Conservation (phyloP, 2,797 vertebrate species). For the Cryptoblepharus egeriae region DNA sequence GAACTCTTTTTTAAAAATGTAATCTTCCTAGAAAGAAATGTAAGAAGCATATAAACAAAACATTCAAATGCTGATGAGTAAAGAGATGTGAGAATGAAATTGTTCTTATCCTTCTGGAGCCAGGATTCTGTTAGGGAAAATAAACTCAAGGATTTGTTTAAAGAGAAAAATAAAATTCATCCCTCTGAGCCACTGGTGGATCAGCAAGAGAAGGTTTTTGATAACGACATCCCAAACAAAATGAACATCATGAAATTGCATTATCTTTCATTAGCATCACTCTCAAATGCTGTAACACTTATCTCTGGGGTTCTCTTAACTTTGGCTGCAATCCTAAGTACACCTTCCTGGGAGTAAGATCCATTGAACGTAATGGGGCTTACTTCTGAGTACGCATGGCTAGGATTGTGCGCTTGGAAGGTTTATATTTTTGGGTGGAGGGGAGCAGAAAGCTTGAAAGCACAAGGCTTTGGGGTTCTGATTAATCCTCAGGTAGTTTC, state of each 20-base stretch:
- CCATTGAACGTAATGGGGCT: too few species aligned
- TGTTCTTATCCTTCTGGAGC: not conserved
- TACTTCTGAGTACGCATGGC: too few species aligned
- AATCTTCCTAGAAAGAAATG: conserved; percentile 9
- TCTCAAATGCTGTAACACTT: not conserved
- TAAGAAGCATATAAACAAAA: not conserved
- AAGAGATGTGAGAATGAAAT: not conserved
- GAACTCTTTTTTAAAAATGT: not conserved
- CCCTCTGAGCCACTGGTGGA: not conserved
- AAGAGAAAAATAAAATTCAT: not conserved
- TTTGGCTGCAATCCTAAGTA: too few species aligned
- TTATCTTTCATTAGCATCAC: not conserved
- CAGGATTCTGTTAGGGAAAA: not conserved
- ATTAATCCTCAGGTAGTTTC: not conserved
- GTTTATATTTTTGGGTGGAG: not conserved
- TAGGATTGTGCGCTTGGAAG: too few species aligned
- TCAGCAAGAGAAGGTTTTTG: not conserved
- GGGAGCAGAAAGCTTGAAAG: too few species aligned
- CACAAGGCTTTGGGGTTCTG: not conserved
- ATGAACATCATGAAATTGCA: not conserved
- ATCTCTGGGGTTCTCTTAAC: not conserved
- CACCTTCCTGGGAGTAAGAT: too few species aligned
- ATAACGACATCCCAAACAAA: not conserved
- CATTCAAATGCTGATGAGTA: not conserved
- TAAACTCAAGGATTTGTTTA: not conserved